A percentile compares a stretch with the other conserved stretches of the same genome.
These are phyloP conservation scores for Cremastinae sp. DNA, from an alignment of 2,888 invertebrate genomes.

Conservation along the genomic window DNA sequence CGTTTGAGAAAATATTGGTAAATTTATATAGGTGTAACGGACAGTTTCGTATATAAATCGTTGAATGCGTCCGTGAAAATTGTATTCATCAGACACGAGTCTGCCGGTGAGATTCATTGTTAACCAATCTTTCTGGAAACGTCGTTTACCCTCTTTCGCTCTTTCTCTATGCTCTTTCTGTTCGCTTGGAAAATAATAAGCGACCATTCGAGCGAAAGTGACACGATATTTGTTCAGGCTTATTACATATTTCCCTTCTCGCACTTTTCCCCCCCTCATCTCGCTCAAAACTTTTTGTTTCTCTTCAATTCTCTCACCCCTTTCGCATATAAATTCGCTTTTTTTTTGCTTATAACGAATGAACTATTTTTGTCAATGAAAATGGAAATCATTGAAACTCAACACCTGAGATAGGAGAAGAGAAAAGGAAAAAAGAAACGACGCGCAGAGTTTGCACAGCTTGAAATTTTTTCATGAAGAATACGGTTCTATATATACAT, in stretches of 20 bases:
- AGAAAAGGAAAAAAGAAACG: conserved; percentile 7
- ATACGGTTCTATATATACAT: neutral
- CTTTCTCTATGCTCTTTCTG: neutral
- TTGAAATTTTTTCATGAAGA: conserved; percentile 21
- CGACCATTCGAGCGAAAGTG: conserved; percentile 55
- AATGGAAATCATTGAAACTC: conserved; percentile 27
- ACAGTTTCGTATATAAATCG: conserved; percentile 21
- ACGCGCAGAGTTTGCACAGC: conserved; percentile 43
- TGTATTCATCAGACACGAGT: conserved; percentile 27
- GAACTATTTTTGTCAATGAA: conserved; percentile 24
- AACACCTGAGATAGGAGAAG: conserved; percentile 5
- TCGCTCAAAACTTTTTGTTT: conserved; percentile 39
- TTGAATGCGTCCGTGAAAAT: conserved; percentile 9
- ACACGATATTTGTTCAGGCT: conserved; percentile 63
- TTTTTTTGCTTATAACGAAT: neutral
- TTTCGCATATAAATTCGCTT: neutral
- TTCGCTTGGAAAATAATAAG: conserved; percentile 32
- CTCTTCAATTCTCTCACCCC: conserved; percentile 47
- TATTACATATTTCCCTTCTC: conserved; percentile 28
- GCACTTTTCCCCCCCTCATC: neutral
- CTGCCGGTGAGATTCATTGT: conserved; percentile 51
- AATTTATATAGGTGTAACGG: conserved; percentile 29
- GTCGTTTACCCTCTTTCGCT: neutral
- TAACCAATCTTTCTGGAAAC: conserved; percentile 21
- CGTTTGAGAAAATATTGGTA: neutral